Base-by-base conservation (phyloP, 53 echinoderm and acorn worm genomes). In the Henricia sp. region DNA sequence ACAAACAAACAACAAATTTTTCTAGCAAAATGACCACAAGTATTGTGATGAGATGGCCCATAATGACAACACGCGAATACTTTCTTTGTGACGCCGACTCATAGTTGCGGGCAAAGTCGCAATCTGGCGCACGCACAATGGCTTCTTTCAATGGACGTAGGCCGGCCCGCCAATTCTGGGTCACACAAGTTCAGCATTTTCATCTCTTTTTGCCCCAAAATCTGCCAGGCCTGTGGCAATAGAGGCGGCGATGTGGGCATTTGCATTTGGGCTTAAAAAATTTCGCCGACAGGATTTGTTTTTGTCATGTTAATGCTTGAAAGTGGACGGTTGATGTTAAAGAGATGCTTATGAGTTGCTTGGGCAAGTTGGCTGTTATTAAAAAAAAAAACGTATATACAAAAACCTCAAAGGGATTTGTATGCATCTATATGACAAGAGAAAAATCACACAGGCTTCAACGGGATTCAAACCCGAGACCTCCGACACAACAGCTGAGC, bases 111-210 rank as follows among this genome's bases (percentile, higher is more conserved):
- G 78, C 78, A 12, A 60, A 42, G 63, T 27, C 16, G 13, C 48
- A 58, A 78, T 78, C 78, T 78, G 78, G 78, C 78, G 44, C 78
- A 63, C 48, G 29, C 29, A 78, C 78, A 78, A 78, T 33, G 29
- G 78, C 10, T 14, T 1, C 30, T 1, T 12, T 29, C 63, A 78
- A 78, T 78, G 78, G 63, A 2, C 63, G 19, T 26, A 44, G 32
- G 60, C 41, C 46, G 46, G 0, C 38, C 48, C 50, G 19, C 63
- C 63, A 62, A 78, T 78, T 78, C 78, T 78, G 44, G 78, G 78
- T 78, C 78, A 78, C 20, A 13, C 20, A 60, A 63, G 78, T 78
- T 78, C 78, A 78, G 36, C 29, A 13, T 40, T 78, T 76, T 24
- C 58, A 30, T 30, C 40, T 68, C 40, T 25, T 68, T 35, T 10